A percentile compares a stretch with the other conserved stretches of the same genome.
These are phyloP conservation scores for Mesitornis unicolor DNA, from an alignment of 2,113 vertebrate species.

Conservation along the genomic window DNA sequence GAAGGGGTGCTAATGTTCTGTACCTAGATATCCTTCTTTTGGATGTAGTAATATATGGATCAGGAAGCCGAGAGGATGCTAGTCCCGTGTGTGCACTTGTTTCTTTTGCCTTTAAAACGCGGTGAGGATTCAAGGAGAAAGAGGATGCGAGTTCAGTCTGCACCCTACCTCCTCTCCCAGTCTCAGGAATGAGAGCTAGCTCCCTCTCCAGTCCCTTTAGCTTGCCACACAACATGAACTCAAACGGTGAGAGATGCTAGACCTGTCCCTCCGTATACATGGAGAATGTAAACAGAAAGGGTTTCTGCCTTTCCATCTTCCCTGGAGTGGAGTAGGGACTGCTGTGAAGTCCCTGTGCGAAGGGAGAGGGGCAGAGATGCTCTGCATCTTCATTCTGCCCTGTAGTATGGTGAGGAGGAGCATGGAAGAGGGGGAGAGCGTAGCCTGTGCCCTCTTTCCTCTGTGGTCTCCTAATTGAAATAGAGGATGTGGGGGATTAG, in stretches of 20 bases:
- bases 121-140: not conserved
- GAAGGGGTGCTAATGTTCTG: not conserved
- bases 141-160: not conserved
- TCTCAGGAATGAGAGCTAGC: not conserved
- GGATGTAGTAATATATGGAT: not conserved
- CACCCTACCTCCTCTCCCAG: not conserved
- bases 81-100: not conserved
- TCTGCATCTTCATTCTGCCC: not conserved
- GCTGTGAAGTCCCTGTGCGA: not conserved
- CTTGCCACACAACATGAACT: accelerated
- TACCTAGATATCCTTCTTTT: not conserved
- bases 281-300: not conserved
- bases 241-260: not conserved
- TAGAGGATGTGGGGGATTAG: not conserved
- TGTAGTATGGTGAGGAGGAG: not conserved
- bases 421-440: not conserved
- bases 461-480: accelerated
- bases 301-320: not conserved
- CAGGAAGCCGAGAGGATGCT: not conserved
- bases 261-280: not conserved
- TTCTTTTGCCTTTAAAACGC: not conserved
- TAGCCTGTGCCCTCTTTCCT: not conserved
- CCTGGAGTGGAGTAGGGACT: not conserved
- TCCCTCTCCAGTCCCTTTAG: not conserved
- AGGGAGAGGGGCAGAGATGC: not conserved